Conservation (phyloP, 2,888 invertebrate genomes). For the Halocaridina rubra region DNA sequence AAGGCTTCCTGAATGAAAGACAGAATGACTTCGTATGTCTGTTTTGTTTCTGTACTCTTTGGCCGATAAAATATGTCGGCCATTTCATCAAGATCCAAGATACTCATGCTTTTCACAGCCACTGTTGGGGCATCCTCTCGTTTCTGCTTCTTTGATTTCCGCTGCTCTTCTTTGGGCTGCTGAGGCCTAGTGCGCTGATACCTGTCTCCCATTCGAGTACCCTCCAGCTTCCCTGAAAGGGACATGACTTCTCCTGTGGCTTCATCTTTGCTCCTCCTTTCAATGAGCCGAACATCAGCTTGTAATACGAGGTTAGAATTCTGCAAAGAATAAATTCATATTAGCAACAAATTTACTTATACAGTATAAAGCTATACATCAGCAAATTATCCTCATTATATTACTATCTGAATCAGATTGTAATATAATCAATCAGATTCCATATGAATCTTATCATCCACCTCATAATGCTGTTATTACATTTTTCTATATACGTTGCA, state of each 20-base stretch:
- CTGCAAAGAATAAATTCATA: conserved; percentile 71
- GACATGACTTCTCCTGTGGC: conserved; percentile 99
- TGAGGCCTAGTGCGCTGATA: conserved; percentile 93
- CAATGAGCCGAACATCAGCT: conserved; percentile 98
- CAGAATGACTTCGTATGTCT: conserved; percentile 94
- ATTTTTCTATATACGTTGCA: too few species aligned
- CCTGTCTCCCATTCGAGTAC: conserved; percentile 96
- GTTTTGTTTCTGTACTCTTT: conserved; percentile 96
- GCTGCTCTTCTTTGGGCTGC: conserved; percentile 73
- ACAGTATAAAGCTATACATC: too few species aligned
- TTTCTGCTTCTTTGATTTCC: conserved; percentile 59
- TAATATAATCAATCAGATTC: too few species aligned
- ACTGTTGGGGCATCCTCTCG: conserved; percentile 44
- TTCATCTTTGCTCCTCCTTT: conserved; percentile 96
- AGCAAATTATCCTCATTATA: not conserved
- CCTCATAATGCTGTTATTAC: too few species aligned
- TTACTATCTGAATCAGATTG: too few species aligned
- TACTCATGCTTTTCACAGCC: conserved; percentile 52
- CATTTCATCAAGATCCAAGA: conserved; percentile 61
- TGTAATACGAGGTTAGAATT: conserved; percentile 99
- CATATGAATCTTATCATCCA: too few species aligned
- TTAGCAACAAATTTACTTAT: too few species aligned
- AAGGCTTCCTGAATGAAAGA: conserved; percentile 97
- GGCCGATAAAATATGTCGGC: conserved; percentile 86
- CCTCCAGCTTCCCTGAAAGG: conserved; percentile 87